Evolutionary conservation across 1,140 invertebrate species (phyloP).

Genomic region (Hycleus phaleratus): DNA sequence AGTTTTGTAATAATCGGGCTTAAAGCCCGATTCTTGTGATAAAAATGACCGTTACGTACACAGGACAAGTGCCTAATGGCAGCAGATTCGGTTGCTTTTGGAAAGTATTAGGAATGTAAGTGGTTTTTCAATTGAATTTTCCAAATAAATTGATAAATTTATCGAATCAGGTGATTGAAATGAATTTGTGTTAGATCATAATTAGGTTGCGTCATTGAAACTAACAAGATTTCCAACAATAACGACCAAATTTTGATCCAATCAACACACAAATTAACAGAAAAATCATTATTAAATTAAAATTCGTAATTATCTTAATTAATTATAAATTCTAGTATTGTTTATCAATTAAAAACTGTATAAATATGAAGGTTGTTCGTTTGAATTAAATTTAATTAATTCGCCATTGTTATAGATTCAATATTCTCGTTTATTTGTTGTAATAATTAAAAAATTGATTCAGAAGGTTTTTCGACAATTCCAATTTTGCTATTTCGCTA

Average conservation of each 20-base stretch:
- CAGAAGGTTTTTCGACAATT: no score
- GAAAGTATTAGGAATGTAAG: conserved; percentile 35
- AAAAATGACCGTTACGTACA: conserved; percentile 78
- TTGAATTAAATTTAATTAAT: no score
- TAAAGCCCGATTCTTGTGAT: conserved; percentile 9
- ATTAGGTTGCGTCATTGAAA: background rate
- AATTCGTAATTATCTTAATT: no score
- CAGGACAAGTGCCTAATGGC: conserved; percentile 79
- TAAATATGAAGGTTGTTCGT: no score
- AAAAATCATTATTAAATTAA: background rate
- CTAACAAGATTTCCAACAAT: background rate
- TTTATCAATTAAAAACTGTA: no score
- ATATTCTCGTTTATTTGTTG: no score
- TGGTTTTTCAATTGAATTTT: background rate
- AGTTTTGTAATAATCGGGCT: background rate
- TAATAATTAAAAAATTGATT: no score
- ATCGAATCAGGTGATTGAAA: background rate
- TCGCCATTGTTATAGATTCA: no score
- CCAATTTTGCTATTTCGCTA: no score
- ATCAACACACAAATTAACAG: background rate
- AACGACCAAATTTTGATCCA: background rate
- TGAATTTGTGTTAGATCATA: background rate
- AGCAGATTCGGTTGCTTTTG: conserved; percentile 87
- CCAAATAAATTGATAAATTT: background rate
- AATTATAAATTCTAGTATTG: no score